Conservation (phyloP, 2,888 invertebrate species). For the Meiosimyza decipiens region DNA sequence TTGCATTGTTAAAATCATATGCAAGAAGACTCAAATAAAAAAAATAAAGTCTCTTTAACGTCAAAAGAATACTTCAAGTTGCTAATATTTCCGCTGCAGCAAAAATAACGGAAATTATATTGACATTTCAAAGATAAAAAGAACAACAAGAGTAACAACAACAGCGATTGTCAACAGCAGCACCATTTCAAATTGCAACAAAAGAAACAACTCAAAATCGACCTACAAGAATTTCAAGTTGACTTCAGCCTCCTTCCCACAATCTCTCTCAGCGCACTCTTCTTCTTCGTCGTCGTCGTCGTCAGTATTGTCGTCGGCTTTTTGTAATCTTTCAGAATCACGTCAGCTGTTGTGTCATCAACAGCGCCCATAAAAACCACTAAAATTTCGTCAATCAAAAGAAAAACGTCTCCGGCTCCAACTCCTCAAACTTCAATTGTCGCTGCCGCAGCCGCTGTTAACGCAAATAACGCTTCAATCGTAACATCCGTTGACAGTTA, state of each 20-base stretch:
- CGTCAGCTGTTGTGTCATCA: slow-evolving; percentile 33
- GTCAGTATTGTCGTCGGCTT: too few relatives aligned
- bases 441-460: slow-evolving; percentile 27
- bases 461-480: slow-evolving; percentile 33
- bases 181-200: too few relatives aligned
- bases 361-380: slow-evolving; percentile 52
- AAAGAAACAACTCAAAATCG: background rate
- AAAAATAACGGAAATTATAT: too few relatives aligned
- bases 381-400: slow-evolving; percentile 65
- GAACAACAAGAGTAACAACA: slow-evolving; percentile 26
- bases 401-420: slow-evolving; percentile 58
- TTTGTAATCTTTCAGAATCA: slow-evolving; percentile 21
- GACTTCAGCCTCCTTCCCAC: slow-evolving; percentile 28
- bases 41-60: slow-evolving; percentile 30
- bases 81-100: too few relatives aligned
- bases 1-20: slow-evolving; percentile 25
- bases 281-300: too few relatives aligned
- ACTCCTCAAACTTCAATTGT: slow-evolving; percentile 37
- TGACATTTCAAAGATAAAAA: background rate
- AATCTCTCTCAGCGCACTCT: slow-evolving; percentile 36
- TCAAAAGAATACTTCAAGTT: background rate
- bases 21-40: slow-evolving; percentile 33
- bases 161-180: slow-evolving; percentile 38
- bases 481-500: slow-evolving; percentile 34
- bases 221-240: too few relatives aligned